Conservation (phyloP, 2,797 vertebrate genomes). For the Acanthurus tractus region DNA sequence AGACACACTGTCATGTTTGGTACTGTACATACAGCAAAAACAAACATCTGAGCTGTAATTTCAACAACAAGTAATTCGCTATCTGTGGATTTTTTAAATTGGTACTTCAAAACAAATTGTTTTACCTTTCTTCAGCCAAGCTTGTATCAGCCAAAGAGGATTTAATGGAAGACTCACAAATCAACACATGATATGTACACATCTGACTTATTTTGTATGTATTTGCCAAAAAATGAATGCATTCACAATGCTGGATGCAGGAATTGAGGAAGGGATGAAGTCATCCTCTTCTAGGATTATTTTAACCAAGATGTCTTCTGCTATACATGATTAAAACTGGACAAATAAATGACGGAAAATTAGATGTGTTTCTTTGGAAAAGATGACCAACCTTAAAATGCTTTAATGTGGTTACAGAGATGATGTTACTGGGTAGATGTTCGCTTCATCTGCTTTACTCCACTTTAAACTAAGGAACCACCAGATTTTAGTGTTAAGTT, state of each 20-base stretch:
- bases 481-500: neutral
- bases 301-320: neutral
- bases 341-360: neutral
- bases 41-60: constrained; percentile 14
- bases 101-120: neutral
- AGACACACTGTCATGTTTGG: constrained; percentile 37
- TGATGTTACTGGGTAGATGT: neutral
- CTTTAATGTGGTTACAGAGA: neutral
- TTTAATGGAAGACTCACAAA: constrained; percentile 2
- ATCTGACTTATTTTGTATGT: neutral
- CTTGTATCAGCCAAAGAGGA: neutral
- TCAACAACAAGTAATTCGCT: neutral
- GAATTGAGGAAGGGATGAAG: too few relatives aligned
- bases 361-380: neutral
- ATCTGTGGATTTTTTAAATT: neutral
- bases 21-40: constrained; percentile 53
- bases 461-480: neutral
- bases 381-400: neutral
- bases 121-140: neutral
- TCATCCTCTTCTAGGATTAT: neutral
- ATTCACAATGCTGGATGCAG: neutral
- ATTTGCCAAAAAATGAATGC: neutral
- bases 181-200: too few relatives aligned
- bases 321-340: neutral
- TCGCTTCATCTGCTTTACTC: neutral